phyloP scores from a whole-genome alignment of 2,113 vertebrate genomes.

The Aldabrachelys gigantea region DNA sequence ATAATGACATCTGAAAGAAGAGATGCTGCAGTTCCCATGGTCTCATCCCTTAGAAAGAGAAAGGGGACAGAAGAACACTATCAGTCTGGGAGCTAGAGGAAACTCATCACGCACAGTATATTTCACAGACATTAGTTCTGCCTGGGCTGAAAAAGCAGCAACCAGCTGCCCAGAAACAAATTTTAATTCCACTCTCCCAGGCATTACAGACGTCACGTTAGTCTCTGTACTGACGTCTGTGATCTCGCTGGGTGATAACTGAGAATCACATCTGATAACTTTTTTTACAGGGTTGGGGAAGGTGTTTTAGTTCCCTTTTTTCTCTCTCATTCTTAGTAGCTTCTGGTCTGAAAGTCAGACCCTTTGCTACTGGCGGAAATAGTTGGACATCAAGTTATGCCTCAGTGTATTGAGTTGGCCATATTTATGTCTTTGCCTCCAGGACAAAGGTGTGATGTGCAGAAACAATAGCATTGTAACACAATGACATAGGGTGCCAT shows the following conservation, averaged over 20 bases:
- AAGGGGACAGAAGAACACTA: background rate
- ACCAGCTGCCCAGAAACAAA: background rate
- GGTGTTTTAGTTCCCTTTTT: background rate
- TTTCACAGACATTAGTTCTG: background rate
- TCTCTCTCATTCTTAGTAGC: background rate
- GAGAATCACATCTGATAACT: background rate
- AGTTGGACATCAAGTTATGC: background rate
- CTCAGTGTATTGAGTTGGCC: background rate
- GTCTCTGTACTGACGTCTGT: background rate
- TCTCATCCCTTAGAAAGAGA: constrained; percentile 36
- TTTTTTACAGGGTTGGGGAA: background rate
- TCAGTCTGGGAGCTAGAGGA: background rate
- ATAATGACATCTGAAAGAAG: background rate
- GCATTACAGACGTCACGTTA: background rate
- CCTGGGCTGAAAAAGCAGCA: background rate
- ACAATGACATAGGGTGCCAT: background rate
- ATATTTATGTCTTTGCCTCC: background rate
- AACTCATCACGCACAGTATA: background rate
- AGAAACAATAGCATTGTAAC: background rate
- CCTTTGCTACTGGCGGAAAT: background rate
- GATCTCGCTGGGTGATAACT: background rate
- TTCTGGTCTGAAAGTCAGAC: background rate
- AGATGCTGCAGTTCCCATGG: background rate
- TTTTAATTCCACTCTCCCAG: rapidly evolving
- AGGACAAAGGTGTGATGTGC: background rate